Base-by-base conservation (phyloP, 1,140 invertebrate species). In the Lithobius niger region DNA sequence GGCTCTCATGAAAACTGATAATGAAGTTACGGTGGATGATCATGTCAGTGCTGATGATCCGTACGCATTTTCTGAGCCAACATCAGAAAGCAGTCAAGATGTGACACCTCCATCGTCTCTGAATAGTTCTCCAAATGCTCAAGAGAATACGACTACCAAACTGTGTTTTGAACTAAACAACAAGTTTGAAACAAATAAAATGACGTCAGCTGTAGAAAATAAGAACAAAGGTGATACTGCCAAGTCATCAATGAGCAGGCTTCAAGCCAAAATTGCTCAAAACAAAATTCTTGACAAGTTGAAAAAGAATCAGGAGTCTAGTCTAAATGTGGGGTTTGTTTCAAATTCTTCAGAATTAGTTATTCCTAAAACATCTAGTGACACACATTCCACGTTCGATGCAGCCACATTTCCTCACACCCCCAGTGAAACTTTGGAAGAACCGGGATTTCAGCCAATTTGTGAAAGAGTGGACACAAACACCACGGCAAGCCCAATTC, bases 51-150 rank as follows among this genome's bases (percentile, higher is more conserved):
- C 64, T 21, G 68, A 72, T 61, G 77, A 80, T 69, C 77, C 77
- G 1, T 79, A 80, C 60, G 73, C 78, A 27, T 80, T 80, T 63
- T 73, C 76, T 58, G 77, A 78, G 59, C 69, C 72, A 3, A 71
- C 73, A 52, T 68, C 71, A 16, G 62, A 64, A 48, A 64, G 64
- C 56, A 65, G 64, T 19, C 67, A 65, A 59, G 62, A 65, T 31
- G 68, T 64, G 55, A 53, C 59, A 27, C 62, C 65, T 44, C 44
- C 60, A 26, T 19, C 24, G 21, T 61, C 63, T 50, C 24, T 26
- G 10, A 19, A 6, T 4, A 26, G 19, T 50, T 50, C 48, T 25
- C 48, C 48, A 27, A 50, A 50, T 13, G 6, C 24, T 3, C 22
- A 24, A 13, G 48, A 50, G n/a, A n/a, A n/a, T n/a, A 24, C 6